These are phyloP conservation scores for Meloidogyne floridensis DNA, from an alignment of 1,140 invertebrate genomes.

Conservation along the genomic window DNA sequence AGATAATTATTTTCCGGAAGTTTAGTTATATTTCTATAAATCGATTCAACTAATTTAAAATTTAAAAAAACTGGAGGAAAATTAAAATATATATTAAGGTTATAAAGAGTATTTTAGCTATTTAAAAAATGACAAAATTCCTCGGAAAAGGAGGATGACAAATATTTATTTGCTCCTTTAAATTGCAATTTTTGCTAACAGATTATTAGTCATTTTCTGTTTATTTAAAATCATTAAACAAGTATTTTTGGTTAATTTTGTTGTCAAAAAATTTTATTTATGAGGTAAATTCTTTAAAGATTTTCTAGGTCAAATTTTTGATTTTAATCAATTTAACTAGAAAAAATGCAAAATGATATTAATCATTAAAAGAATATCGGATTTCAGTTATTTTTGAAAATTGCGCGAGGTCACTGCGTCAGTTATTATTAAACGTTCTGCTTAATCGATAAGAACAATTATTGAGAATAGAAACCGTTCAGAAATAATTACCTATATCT, in stretches of 20 bases:
- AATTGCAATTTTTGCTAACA: neutral
- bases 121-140: neutral
- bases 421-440: neutral
- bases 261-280: neutral
- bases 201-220: neutral
- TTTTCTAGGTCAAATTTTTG: neutral
- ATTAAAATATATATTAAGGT: neutral
- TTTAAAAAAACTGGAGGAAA: neutral
- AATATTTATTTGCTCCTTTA: neutral
- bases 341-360: conserved; percentile 3
- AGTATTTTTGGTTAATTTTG: neutral
- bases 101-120: neutral
- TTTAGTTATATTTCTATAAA: neutral
- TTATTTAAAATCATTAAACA: neutral
- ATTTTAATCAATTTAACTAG: neutral
- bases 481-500: neutral
- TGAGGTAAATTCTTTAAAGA: neutral
- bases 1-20: neutral
- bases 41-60: neutral
- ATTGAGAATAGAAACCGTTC: neutral
- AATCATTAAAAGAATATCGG: neutral
- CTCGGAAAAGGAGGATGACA: conserved; percentile 2
- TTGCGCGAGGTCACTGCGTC: neutral
- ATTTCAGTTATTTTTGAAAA: conserved; percentile 7
- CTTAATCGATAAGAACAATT: neutral